Evolutionary conservation across 53 echinoderm and acorn worm genomes (phyloP).

Genomic region (Patiria pectinifera): DNA sequence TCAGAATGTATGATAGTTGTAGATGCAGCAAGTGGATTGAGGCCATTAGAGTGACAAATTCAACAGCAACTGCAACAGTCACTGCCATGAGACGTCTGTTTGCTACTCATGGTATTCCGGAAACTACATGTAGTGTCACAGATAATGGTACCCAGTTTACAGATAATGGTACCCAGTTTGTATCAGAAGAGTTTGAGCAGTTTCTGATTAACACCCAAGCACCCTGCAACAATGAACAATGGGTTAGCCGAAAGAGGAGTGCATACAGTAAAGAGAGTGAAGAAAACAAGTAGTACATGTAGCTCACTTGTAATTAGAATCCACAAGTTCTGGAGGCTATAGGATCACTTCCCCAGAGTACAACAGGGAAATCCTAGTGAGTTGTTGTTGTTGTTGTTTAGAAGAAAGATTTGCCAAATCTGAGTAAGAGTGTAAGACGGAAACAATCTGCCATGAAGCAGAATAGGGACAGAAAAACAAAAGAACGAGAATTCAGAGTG

Average conservation of each 20-base stretch:
- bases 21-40: conserved; percentile 53
- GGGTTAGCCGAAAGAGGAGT: conserved; percentile 65
- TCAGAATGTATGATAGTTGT: conserved; percentile 54
- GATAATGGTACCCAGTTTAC: conserved; percentile 48
- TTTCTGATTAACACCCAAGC: conserved; percentile 65
- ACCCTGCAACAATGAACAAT: conserved; percentile 68
- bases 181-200: conserved; percentile 65
- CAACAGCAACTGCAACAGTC: conserved; percentile 55
- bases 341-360: background rate
- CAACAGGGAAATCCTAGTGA: background rate
- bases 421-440: background rate
- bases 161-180: conserved; percentile 67
- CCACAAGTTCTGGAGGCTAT: background rate
- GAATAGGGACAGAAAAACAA: background rate
- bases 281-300: conserved; percentile 8
- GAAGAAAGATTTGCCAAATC: background rate
- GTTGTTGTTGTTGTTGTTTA: background rate
- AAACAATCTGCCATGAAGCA: background rate
- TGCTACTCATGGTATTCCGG: conserved; percentile 68
- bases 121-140: conserved; percentile 66
- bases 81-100: conserved; percentile 62
- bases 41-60: conserved; percentile 34
- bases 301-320: background rate
- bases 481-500: background rate
- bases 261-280: conserved; percentile 50